Percentiles rank a stretch among this genome's conserved stretches.
phyloP scores from a whole-genome alignment of 2,888 invertebrate species.

The Tetrapedia diversipes region DNA sequence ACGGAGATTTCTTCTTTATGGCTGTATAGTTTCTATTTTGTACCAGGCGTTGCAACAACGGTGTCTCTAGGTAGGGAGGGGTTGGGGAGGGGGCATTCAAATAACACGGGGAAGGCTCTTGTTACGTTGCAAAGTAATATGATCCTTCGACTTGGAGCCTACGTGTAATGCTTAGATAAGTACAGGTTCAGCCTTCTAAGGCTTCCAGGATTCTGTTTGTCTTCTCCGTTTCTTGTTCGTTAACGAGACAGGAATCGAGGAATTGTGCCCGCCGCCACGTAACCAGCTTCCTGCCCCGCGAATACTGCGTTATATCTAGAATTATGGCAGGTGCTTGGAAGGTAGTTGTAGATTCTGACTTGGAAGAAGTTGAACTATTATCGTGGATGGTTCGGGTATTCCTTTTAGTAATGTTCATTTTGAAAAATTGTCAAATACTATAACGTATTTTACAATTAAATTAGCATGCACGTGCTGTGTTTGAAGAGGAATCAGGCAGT shows the following conservation, averaged over 20 bases:
- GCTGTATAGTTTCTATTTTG: too few species aligned
- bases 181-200: conserved; percentile 48
- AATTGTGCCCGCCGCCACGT: conserved; percentile 12
- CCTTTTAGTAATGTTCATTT: too few species aligned
- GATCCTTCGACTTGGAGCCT: conserved; percentile 46
- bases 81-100: conserved; percentile 27
- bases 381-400: too few species aligned
- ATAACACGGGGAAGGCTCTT: conserved; percentile 34
- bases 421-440: too few species aligned
- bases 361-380: too few species aligned
- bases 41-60: too few species aligned
- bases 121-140: conserved; percentile 51
- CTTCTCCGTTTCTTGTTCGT: conserved; percentile 21
- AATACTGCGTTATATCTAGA: background rate
- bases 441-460: too few species aligned
- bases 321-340: background rate
- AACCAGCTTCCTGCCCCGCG: conserved; percentile 14
- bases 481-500: too few species aligned
- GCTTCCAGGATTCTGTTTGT: conserved; percentile 60
- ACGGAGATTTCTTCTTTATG: too few species aligned
- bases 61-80: too few species aligned
- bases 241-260: conserved; percentile 25
- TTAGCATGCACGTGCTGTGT: too few species aligned
- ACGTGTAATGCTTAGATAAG: conserved; percentile 54
- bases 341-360: too few species aligned